Base-by-base conservation (phyloP, 2,113 vertebrate species). In the Lepisosteus osseus region DNA sequence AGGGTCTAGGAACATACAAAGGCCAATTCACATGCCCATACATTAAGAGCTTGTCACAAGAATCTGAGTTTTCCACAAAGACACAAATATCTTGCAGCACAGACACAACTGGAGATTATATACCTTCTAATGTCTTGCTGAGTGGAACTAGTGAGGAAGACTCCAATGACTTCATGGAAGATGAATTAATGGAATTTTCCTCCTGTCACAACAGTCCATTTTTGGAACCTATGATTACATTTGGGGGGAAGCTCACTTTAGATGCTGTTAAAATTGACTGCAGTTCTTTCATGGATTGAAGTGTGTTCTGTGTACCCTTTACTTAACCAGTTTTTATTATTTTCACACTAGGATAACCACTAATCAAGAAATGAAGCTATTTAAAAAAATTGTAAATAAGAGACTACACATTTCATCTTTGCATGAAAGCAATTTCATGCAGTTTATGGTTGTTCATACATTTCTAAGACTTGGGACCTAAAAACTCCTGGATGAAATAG, bases 221-320 rank as follows among this genome's bases (percentile, higher is more conserved):
- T 57, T 61, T 65, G 0, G 82, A 85, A 2, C 71, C 79, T 0
- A 14, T 80, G 66, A 12, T 69, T 55, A 69, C 57, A 56, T 7
- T 81, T 3, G 83, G 79, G 76, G 85, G 83, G 54, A 89, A 78
- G 67, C 65, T 93, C 71, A 91, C 90, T 17, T 78, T 93, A 51
- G 90, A 90, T 40, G 67, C 79, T 0, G 90, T 93, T 14, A 91
- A 86, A 81, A 88, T 92, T 3, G 81, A 89, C 79, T 90, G 90
- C 72, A 82, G 74, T 45, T 73, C 80, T 69, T 78, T 88, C n/a
- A 82, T 84, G 71, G 75, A 83, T 3, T 72, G 40, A 65, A 68
- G 47, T 51, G 47, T 51, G 5, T 51, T 51, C 5, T 51, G 9
- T 51, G 5, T 5, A 9, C 5, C 47, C 5, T 51, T 51, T 51